Evolutionary conservation across 2,888 invertebrate genomes (phyloP), one percentile per base, ranked within the genome.

Genomic region (Pemphredon lugubris): DNA sequence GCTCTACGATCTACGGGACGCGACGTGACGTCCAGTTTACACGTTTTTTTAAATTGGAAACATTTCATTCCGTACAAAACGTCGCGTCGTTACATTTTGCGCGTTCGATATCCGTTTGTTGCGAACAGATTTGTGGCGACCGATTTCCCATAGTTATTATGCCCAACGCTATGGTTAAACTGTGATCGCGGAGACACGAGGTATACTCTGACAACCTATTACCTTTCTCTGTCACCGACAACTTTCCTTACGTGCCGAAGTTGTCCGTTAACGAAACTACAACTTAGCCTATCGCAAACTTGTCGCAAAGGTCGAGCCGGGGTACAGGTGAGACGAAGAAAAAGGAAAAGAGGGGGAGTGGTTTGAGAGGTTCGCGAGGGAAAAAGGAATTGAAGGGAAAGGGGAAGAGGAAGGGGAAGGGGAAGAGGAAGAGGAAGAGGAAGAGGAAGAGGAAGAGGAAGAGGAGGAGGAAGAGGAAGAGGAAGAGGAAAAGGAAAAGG

Each of bases 281-380:
- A 70, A 70, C 70, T 70, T 70, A 70, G 68, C 55, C 68, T 70
- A 68, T 67, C 34, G 66, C 73, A 40, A 78, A 75, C 66, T 69
- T 57, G 26, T 47, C 40, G 59, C 58, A 63, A 21, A 64, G 64
- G 59, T 65, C 20, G 39, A 53, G 14, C 34, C 11, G 34, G 2
- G 34, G 11, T 34, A 11, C 34, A 34, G 11, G 11, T 6, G 11
- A 4, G 34, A n/a, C 34, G n/a, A 34, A 60, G 26, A 21, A 30
- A 42, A 40, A 42, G 39, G 34, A 34, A 4, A n/a, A 11, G 6
- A 34, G 11, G 48, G 57, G 42, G 44, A 26, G 26, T 7, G 40
- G 47, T 64, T 64, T 64, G 64, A 64, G 42, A 21, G 48, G 61
- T 23, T 51, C 42, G 7, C 3, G 7, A 26, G 30, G 7, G 26